phyloP scores from a whole-genome alignment of 2,113 vertebrate genomes.

The Okapia johnstoni region DNA sequence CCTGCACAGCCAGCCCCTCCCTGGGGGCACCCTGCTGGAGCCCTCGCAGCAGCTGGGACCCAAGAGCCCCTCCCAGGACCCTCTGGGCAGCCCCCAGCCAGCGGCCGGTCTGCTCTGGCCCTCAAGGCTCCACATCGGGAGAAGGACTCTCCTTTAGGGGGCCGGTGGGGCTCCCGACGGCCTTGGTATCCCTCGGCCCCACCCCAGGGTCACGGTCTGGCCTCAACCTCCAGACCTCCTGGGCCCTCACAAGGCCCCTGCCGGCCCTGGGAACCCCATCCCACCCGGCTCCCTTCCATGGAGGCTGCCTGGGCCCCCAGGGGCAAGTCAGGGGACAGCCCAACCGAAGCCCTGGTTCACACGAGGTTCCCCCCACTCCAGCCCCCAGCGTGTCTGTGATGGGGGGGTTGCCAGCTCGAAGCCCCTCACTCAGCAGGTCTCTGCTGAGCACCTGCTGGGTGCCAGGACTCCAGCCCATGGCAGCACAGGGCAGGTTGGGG shows the following conservation, averaged over 20 bases:
- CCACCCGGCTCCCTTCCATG: accelerated
- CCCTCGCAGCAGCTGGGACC: accelerated
- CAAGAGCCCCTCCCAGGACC: not conserved
- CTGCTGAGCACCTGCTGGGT: not conserved
- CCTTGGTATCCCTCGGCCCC: accelerated
- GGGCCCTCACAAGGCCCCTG: not conserved
- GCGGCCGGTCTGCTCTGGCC: not conserved
- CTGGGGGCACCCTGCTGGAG: too few relatives aligned
- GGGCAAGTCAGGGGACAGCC: not conserved
- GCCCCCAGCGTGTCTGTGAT: not conserved
- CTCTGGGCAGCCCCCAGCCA: accelerated
- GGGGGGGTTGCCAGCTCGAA: not conserved
- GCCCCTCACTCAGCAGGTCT: not conserved
- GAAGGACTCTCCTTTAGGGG: not conserved
- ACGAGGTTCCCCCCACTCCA: accelerated
- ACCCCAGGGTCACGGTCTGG: not conserved
- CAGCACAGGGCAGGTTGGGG: accelerated
- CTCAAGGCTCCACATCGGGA: not conserved
- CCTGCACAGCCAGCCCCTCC: not conserved
- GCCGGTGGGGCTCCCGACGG: accelerated
- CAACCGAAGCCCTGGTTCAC: not conserved
- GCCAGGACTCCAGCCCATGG: too few relatives aligned
- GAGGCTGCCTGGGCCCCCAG: not conserved
- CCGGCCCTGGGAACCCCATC: not conserved
- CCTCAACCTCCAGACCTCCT: not conserved